phyloP scores from a whole-genome alignment of 2,888 invertebrate species.

The Baccha elongata region DNA sequence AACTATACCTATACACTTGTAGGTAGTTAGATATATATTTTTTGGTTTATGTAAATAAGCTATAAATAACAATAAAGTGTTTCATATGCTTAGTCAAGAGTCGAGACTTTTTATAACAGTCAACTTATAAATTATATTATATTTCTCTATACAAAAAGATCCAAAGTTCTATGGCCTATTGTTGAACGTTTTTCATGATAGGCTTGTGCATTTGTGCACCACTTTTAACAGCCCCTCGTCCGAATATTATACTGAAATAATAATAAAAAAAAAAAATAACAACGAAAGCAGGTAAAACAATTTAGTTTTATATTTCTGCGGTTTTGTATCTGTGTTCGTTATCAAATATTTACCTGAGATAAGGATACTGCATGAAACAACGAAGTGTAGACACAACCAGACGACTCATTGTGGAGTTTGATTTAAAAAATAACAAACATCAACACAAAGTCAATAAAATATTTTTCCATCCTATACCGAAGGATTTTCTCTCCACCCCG shows the following conservation, averaged over 20 bases:
- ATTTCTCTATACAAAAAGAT: neutral
- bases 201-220: neutral
- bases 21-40: too few species aligned
- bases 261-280: constrained; percentile 5
- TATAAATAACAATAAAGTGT: too few species aligned
- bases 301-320: constrained; percentile 16
- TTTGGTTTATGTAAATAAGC: too few species aligned
- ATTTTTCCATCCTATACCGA: neutral
- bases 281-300: constrained; percentile 41
- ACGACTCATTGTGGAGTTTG: constrained; percentile 32
- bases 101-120: too few species aligned
- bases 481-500: constrained; percentile 35
- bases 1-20: too few species aligned
- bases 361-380: constrained; percentile 37
- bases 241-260: constrained; percentile 1
- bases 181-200: neutral
- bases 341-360: constrained; percentile 68
- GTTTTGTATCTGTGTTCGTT: constrained; percentile 53
- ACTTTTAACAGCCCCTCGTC: neutral
- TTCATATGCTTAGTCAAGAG: too few species aligned
- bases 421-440: constrained; percentile 22
- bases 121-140: too few species aligned
- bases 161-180: neutral
- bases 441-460: constrained; percentile 47
- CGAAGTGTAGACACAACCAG: constrained; percentile 21